These are phyloP conservation scores for Potorous gilbertii DNA, from an alignment of 2,797 vertebrate genomes.

Conservation along the genomic window DNA sequence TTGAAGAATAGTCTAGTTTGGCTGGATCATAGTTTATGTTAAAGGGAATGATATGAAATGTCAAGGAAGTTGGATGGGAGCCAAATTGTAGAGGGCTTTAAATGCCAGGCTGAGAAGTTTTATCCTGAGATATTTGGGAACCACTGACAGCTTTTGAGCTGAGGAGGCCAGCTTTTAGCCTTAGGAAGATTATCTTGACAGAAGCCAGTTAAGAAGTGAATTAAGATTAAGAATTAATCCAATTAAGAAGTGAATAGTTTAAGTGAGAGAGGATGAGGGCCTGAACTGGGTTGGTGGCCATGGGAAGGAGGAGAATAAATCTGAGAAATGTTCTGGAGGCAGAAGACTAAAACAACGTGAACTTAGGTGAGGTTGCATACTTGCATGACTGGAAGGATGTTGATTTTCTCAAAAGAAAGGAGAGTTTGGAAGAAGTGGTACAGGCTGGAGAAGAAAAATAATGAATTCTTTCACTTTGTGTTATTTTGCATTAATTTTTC, in stretches of 20 bases:
- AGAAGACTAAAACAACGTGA: background rate
- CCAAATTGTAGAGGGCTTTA: background rate
- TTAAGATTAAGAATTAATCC: background rate
- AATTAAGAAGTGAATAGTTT: background rate
- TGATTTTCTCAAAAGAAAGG: background rate
- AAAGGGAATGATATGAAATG: background rate
- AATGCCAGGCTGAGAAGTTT: background rate
- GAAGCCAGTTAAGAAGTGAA: background rate
- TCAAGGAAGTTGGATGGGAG: background rate
- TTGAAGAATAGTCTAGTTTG: background rate
- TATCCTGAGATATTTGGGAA: background rate
- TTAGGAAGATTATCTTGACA: background rate
- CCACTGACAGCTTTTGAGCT: background rate
- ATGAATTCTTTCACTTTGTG: background rate
- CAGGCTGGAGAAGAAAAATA: background rate
- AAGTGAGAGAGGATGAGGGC: background rate
- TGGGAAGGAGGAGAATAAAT: background rate
- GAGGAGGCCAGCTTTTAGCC: background rate
- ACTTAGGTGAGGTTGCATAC: background rate
- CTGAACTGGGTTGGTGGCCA: background rate
- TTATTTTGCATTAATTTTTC: background rate
- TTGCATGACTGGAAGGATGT: background rate
- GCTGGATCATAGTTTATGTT: background rate
- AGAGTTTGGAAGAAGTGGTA: background rate
- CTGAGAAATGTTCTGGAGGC: background rate